Evolutionary conservation across 2,888 invertebrate species (phyloP), one percentile per base, ranked within the genome.

Genomic region (Aplocera efformata): DNA sequence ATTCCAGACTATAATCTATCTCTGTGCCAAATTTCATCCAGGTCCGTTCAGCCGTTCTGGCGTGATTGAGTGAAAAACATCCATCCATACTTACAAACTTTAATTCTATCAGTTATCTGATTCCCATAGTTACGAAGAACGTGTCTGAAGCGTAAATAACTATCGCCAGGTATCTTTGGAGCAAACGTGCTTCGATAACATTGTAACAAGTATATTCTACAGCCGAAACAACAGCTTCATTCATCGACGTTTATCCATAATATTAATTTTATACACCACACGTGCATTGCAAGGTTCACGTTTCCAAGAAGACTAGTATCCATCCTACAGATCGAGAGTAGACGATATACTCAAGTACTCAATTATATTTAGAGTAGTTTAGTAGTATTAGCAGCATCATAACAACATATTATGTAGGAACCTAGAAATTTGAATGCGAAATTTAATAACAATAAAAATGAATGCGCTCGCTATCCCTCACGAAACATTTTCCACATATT

Each of bases 221-320:
- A 34, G 47, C 36, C 47, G 44, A 39, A 58, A 60, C 59, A 67
- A 66, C 49, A 53, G 57, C 52, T 62, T 53, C 63, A 67, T 67
- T 71, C 67, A 70, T 60, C 61, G 45, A 41, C 41, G 54, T 20
- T 22, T 26, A 56, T 58, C 48, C 49, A 54, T 60, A 17, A 2
- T 17, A 60, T 55, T 53, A 59, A 56, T 63, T 58, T 60, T 59
- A 62, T 58, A 60, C 58, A 50, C 50, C 56, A 58, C 63, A 64
- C 59, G 58, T 67, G 60, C 54, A 42, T 42, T 39, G 34, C 50
- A 58, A 56, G 31, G 22, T 56, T 60, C 60, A 64, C 60, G 63
- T 52, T 55, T 58, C 38, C 29, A 42, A 41, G 52, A 60, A 55
- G 58, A 59, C 50, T 50, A 56, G 50, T 50, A 50, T 33, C 28